A percentile compares a stretch with the other conserved stretches of the same genome.
phyloP scores from a whole-genome alignment of 1,140 invertebrate species.

The Tetranychus urticae region DNA sequence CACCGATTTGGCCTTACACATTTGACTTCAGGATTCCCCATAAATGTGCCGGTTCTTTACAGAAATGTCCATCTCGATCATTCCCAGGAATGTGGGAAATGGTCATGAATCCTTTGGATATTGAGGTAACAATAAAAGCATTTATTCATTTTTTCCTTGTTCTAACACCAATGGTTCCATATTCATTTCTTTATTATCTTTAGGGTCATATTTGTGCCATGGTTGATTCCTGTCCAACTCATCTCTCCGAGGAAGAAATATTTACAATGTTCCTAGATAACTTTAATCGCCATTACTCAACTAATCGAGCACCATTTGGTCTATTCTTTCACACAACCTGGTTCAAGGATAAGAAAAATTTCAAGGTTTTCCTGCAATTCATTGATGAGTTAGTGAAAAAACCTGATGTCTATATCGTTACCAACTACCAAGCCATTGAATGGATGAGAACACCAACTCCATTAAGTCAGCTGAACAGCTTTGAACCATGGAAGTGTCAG shows the following conservation, averaged over 20 bases:
- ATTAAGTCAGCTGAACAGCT: constrained; percentile 56
- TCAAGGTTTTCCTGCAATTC: constrained; percentile 71
- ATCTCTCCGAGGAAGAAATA: constrained; percentile 17
- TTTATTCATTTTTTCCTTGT: neutral
- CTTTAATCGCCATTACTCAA: constrained; percentile 74
- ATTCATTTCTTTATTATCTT: constrained; percentile 51
- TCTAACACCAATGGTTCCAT: constrained; percentile 31
- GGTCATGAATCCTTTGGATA: constrained; percentile 76
- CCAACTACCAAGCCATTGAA: constrained; percentile 75
- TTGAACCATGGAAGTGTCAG: constrained; percentile 82
- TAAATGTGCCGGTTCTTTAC: constrained; percentile 48
- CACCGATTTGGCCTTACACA: constrained; percentile 85
- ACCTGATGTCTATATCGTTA: constrained; percentile 83
- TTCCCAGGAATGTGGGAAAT: constrained; percentile 76
- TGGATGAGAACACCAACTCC: constrained; percentile 84
- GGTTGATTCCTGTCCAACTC: constrained; percentile 18
- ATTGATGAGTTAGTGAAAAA: constrained; percentile 67
- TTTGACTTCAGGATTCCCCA: constrained; percentile 83
- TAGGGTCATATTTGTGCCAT: constrained; percentile 50
- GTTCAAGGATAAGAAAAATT: constrained; percentile 80
- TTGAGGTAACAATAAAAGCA: constrained; percentile 52
- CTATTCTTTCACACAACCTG: constrained; percentile 85
- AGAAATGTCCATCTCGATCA: constrained; percentile 43
- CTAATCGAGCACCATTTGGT: constrained; percentile 74
- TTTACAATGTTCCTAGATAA: constrained; percentile 20